A percentile compares a stretch with the other conserved stretches of the same genome.
Conservation (phyloP, 2,888 invertebrate genomes). For the Sycophila texana region DNA sequence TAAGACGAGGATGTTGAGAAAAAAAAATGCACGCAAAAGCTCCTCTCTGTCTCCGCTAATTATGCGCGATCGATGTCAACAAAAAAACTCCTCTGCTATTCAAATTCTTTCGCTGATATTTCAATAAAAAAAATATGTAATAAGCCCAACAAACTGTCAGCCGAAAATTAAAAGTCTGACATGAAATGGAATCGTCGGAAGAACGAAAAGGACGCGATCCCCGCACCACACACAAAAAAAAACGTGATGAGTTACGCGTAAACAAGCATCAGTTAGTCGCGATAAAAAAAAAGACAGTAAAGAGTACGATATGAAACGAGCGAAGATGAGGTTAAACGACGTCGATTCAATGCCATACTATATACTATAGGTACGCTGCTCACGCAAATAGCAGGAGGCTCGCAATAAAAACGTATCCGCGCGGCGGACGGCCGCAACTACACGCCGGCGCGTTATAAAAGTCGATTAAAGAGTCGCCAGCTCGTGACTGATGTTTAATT, state of each 20-base stretch:
- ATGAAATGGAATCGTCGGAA: too few relatives aligned
- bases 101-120: too few relatives aligned
- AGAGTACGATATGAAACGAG: conserved; percentile 1
- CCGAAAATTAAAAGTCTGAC: too few relatives aligned
- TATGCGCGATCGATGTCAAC: too few relatives aligned
- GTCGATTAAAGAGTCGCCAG: conserved; percentile 45
- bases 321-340: conserved; percentile 38
- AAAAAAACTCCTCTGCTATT: too few relatives aligned
- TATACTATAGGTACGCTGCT: too few relatives aligned
- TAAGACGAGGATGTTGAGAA: too few relatives aligned
- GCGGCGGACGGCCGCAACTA: background rate
- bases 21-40: too few relatives aligned
- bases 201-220: background rate
- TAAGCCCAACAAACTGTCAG: too few relatives aligned
- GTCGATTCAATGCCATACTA: conserved; percentile 23
- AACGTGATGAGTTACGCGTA: background rate
- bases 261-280: background rate
- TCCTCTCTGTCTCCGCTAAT: too few relatives aligned
- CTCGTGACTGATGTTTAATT: conserved; percentile 47
- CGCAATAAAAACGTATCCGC: conserved; percentile 35
- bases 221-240: background rate
- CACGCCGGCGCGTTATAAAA: conserved; percentile 33
- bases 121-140: too few relatives aligned
- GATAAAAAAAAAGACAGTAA: background rate
- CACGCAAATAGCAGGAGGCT: background rate